Evolutionary conservation across 1,140 invertebrate species (phyloP).

Genomic region (Hydropsyche tenuis): DNA sequence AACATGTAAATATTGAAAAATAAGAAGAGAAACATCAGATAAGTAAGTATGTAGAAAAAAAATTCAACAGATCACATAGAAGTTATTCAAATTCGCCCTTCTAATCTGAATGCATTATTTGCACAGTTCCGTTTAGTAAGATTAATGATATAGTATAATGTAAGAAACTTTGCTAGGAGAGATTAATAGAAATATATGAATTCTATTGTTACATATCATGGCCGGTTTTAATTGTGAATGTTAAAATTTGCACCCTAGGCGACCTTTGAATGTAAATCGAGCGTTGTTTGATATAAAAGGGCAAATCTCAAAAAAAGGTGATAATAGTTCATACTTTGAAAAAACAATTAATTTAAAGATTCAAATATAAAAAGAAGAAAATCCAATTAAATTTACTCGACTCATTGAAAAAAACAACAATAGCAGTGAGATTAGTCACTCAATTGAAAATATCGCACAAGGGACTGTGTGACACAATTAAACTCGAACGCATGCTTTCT

Average conservation of each 20-base stretch:
- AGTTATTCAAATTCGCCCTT: background rate
- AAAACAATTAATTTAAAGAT: too few relatives aligned
- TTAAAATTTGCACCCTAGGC: background rate
- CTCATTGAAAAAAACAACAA: background rate
- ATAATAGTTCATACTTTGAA: too few relatives aligned
- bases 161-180: background rate
- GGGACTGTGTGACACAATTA: slow-evolving; percentile 41
- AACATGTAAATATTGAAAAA: too few relatives aligned
- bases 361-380: too few relatives aligned
- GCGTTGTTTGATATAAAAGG: background rate
- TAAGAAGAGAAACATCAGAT: too few relatives aligned
- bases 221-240: slow-evolving; percentile 6
- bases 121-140: slow-evolving; percentile 1
- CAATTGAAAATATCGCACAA: slow-evolving; percentile 34
- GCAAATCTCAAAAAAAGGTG: background rate
- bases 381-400: background rate
- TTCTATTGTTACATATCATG: background rate
- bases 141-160: slow-evolving; percentile 2
- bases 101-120: background rate
- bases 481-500: slow-evolving; percentile 24
- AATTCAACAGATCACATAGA: background rate
- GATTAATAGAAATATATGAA: too few relatives aligned
- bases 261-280: slow-evolving; percentile 17
- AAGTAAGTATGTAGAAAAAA: too few relatives aligned
- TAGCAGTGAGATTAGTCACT: slow-evolving; percentile 20